Conservation (phyloP, 2,797 vertebrate genomes). For the Hypotaenidia philippensis region DNA sequence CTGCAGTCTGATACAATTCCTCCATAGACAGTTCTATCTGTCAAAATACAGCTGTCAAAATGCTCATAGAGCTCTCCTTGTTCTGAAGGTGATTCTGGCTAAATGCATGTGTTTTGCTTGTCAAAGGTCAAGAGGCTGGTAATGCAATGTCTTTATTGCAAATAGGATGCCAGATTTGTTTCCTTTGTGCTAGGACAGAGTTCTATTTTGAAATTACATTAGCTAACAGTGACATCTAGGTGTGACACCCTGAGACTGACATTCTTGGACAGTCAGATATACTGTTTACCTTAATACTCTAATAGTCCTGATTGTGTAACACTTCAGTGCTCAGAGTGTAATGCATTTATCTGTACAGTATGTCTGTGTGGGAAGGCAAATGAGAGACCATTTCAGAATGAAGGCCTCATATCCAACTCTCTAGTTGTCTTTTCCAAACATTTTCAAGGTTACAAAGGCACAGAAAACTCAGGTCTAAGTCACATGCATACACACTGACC, state of each 20-base stretch:
- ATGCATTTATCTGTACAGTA: background rate
- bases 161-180: background rate
- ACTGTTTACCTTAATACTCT: background rate
- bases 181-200: background rate
- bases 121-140: background rate
- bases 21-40: background rate
- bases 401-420: background rate
- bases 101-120: background rate
- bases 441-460: background rate
- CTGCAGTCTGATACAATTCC: background rate
- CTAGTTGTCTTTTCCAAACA: background rate
- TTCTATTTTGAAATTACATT: background rate
- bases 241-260: background rate
- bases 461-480: background rate
- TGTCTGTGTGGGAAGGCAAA: background rate
- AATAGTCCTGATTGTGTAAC: accelerated
- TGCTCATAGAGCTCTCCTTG: background rate
- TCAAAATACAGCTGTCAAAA: background rate
- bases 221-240: background rate
- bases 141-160: background rate
- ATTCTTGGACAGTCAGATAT: background rate
- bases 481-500: accelerated
- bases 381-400: background rate
- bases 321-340: background rate
- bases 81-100: background rate